Evolutionary conservation across 2,888 invertebrate genomes (phyloP).

Genomic region (Anodontia alba): DNA sequence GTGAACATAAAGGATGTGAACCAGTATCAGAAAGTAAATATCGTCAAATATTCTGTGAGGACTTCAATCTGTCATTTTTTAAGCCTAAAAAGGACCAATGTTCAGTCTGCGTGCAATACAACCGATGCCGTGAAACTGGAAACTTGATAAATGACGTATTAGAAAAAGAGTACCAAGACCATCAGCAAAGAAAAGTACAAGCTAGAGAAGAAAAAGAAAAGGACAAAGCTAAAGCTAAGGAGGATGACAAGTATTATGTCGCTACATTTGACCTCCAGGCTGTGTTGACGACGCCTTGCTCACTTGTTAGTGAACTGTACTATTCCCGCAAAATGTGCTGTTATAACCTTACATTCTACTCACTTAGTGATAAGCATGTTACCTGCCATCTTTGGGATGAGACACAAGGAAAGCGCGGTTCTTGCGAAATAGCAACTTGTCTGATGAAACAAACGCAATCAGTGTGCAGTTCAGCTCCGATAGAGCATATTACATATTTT

Average conservation of each 20-base stretch:
- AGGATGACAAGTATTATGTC: conserved; percentile 14
- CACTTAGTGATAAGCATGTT: conserved; percentile 30
- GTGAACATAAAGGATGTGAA: conserved; percentile 22
- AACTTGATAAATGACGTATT: conserved; percentile 7
- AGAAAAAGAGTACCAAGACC: conserved; percentile 7
- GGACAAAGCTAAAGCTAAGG: conserved; percentile 16
- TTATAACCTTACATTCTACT: conserved; percentile 40
- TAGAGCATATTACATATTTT: background rate
- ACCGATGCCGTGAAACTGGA: background rate
- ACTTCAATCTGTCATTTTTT: conserved; percentile 28
- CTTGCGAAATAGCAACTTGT: conserved; percentile 34
- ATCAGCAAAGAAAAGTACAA: conserved; percentile 27
- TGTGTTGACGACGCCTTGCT: conserved; percentile 32
- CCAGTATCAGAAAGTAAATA: conserved; percentile 43
- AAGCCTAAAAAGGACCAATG: conserved; percentile 39
- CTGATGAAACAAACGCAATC: conserved; percentile 3
- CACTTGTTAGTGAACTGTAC: conserved; percentile 39
- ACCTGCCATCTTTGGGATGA: conserved; percentile 38
- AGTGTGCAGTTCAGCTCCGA: background rate
- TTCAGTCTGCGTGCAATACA: background rate
- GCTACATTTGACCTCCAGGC: conserved; percentile 43
- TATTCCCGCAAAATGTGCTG: conserved; percentile 34
- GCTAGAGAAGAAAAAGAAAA: conserved; percentile 25
- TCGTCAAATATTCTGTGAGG: conserved; percentile 45
- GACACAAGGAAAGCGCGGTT: conserved; percentile 31